Evolutionary conservation across 1,140 invertebrate genomes (phyloP).

Genomic region (Calliphora vicina): DNA sequence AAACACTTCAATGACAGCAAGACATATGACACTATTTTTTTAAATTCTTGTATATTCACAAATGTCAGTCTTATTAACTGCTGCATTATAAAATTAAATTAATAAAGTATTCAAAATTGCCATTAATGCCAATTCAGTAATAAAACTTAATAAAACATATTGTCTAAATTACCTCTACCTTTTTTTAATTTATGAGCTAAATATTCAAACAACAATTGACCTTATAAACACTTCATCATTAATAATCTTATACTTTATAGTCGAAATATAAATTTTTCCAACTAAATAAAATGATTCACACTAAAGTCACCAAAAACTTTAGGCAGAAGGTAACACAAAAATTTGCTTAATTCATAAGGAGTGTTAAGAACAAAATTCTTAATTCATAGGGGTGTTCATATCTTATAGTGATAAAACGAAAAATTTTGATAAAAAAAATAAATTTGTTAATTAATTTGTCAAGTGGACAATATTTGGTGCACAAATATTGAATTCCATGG

Average conservation of each 20-base stretch:
- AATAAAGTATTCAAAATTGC: not conserved
- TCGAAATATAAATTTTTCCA: not conserved
- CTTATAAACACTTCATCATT: slow-evolving; percentile 23
- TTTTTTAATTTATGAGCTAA: not conserved
- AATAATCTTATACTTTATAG: slow-evolving; percentile 10
- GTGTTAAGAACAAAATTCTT: not conserved
- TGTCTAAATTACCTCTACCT: not conserved
- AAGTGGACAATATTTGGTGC: too few species aligned
- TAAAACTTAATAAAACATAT: not conserved
- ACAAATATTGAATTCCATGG: too few species aligned
- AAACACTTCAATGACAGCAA: too few species aligned
- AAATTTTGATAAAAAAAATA: too few species aligned
- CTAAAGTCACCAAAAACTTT: not conserved
- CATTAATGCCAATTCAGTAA: not conserved
- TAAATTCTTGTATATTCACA: too few species aligned
- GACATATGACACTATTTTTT: too few species aligned
- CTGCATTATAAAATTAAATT: too few species aligned
- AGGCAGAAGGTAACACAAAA: not conserved
- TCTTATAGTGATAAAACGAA: too few species aligned
- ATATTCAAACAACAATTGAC: not conserved
- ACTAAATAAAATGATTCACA: slow-evolving; percentile 26
- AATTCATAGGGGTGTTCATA: not conserved
- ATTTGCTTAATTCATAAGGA: not conserved
- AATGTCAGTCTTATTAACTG: too few species aligned
- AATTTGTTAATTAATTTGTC: too few species aligned